Percentiles rank a stretch among this genome's conserved stretches.
Conservation (phyloP, 2,113 vertebrate species). For the Python bivittatus region DNA sequence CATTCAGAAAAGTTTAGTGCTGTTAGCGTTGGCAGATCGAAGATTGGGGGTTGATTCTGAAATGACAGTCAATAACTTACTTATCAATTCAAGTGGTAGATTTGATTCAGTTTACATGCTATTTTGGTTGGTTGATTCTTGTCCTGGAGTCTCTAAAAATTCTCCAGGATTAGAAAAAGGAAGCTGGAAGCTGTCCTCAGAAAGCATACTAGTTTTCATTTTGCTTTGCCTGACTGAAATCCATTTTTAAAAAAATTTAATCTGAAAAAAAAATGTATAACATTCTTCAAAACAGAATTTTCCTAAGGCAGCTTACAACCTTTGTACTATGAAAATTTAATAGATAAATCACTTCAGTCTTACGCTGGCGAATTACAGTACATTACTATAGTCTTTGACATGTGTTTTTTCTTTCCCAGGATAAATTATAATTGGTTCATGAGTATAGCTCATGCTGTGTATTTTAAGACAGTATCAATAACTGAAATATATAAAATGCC, state of each 20-base stretch:
- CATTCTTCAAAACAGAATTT: not conserved
- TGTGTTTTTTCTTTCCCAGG: not conserved
- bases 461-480: not conserved
- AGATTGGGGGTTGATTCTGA: not conserved
- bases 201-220: slow-evolving; percentile 27
- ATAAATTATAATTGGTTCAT: not conserved
- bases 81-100: not conserved
- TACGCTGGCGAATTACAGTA: not conserved
- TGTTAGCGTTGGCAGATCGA: not conserved
- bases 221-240: not conserved
- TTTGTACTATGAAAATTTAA: not conserved
- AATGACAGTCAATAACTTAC: not conserved
- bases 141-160: not conserved
- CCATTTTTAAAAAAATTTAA: not conserved
- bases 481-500: not conserved
- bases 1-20: not conserved
- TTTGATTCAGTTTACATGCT: not conserved
- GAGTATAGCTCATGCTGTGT: not conserved
- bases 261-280: not conserved
- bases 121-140: slow-evolving; percentile 2
- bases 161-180: not conserved
- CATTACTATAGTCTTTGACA: not conserved
- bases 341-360: not conserved
- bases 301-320: not conserved
- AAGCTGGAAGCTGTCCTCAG: slow-evolving; percentile 13